phyloP scores from a whole-genome alignment of 2,113 vertebrate species.

The Cyanocitta stelleri region DNA sequence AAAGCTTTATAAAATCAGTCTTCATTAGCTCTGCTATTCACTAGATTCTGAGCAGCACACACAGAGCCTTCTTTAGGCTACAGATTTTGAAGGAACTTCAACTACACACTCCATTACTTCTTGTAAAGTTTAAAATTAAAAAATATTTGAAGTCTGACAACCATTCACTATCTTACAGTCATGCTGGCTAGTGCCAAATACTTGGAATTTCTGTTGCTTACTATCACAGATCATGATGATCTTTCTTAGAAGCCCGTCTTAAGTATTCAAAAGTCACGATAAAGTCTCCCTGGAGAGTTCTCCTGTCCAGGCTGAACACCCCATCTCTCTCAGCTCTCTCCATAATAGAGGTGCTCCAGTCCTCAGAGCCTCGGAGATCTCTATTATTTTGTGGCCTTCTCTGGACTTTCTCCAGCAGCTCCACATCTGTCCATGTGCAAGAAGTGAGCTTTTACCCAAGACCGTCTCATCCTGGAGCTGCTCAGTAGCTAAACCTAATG shows the following conservation, averaged over 20 bases:
- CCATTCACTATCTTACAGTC: neutral
- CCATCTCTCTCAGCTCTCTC: neutral
- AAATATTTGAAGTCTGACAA: neutral
- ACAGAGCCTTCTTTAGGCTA: neutral
- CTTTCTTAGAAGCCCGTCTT: neutral
- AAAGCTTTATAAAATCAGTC: neutral
- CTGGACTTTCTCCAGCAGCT: neutral
- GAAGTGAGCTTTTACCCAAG: neutral
- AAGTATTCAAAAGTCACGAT: neutral
- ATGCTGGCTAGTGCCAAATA: neutral
- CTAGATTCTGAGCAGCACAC: neutral
- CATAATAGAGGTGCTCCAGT: neutral
- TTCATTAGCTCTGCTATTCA: neutral
- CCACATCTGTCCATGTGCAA: neutral
- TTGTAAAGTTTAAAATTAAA: neutral
- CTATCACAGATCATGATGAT: neutral
- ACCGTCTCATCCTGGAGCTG: neutral
- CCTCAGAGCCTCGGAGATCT: fast-evolving
- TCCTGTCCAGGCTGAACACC: neutral
- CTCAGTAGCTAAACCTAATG: neutral
- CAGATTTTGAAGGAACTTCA: neutral
- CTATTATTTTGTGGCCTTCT: neutral
- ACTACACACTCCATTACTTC: neutral
- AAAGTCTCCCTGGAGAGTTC: neutral
- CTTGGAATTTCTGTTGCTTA: neutral